Evolutionary conservation across 1,140 invertebrate species (phyloP), one percentile per base, ranked within the genome.

Genomic region (Druon quercuslanigerum): DNA sequence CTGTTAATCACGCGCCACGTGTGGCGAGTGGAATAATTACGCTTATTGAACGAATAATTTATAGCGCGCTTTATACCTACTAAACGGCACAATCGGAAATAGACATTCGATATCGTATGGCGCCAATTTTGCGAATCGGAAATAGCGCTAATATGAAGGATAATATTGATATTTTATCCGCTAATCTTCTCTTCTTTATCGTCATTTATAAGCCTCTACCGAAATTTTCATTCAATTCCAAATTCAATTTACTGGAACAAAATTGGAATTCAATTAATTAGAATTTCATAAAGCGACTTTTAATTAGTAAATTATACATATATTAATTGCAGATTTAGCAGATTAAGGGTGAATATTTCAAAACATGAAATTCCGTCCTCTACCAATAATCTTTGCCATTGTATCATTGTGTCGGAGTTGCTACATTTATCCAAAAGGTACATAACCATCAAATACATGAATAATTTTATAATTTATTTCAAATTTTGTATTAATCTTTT

Each of bases 361-460:
- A 82, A 85, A 79, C 76, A 85, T 86, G 84, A 84, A 82, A 76
- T 81, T 85, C 71, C 82, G 77, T 19, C 78, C 71, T 3, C 70
- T 81, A 46, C 60, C 82, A 60, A 71, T 84, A 71, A 70, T 83
- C 78, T 85, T 82, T 66, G 79, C 81, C 50, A 79, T 81, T 56
- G 77, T 80, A 46, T 82, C 75, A 75, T 76, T 83, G 70, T 78
- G 81, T 50, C 75, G 76, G 50, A 77, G 88, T 81, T 91, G 90
- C 86, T 91, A 91, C 86, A 85, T 90, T 81, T 91, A 84, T 74
- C 89, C 90, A 75, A 87, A 90, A 91, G 90, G 90, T 91, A 89
- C 60, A 84, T 74, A n/a, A 56, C 33, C 77, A 50, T 76, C n/a
- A 11, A 50, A 46, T 8, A 46, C 51, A 56, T 56, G 17, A 73